phyloP scores from a whole-genome alignment of 2,888 invertebrate species.

The Melanotus villosus region DNA sequence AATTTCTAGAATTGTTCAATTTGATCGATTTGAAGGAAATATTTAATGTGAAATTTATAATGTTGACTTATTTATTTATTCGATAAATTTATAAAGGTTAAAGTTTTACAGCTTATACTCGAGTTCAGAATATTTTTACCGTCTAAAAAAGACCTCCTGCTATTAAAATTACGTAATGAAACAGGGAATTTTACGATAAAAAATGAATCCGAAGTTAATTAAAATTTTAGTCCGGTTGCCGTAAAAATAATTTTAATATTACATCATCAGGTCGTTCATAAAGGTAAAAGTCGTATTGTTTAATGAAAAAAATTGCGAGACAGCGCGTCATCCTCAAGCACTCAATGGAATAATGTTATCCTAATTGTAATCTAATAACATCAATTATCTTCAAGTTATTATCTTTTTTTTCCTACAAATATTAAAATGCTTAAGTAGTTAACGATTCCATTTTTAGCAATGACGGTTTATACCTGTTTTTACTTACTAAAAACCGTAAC shows the following conservation, averaged over 20 bases:
- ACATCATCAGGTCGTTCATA: conserved; percentile 13
- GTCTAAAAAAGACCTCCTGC: background rate
- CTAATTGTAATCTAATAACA: background rate
- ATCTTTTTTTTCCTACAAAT: background rate
- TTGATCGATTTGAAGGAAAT: no score
- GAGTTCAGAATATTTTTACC: no score
- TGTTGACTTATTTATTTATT: no score
- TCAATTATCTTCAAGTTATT: background rate
- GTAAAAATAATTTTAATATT: conserved; percentile 11
- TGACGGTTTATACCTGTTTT: conserved; percentile 9
- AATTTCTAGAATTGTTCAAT: no score
- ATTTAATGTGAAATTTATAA: no score
- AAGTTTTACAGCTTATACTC: no score
- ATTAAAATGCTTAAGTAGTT: background rate
- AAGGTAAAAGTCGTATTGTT: background rate
- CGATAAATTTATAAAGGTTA: no score
- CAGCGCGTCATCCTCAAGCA: background rate
- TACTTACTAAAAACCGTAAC: background rate
- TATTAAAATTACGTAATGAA: conserved; percentile 1
- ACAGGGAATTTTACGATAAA: background rate
- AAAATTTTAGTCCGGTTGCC: conserved; percentile 11
- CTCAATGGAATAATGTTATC: conserved; percentile 5
- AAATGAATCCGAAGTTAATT: conserved; percentile 13
- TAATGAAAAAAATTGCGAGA: conserved; percentile 5
- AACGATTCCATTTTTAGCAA: conserved; percentile 1